Percentiles rank a stretch among this genome's conserved stretches.
These are phyloP conservation scores for Pseudoatta argentina DNA, from an alignment of 1,140 invertebrate genomes.

Conservation along the genomic window DNA sequence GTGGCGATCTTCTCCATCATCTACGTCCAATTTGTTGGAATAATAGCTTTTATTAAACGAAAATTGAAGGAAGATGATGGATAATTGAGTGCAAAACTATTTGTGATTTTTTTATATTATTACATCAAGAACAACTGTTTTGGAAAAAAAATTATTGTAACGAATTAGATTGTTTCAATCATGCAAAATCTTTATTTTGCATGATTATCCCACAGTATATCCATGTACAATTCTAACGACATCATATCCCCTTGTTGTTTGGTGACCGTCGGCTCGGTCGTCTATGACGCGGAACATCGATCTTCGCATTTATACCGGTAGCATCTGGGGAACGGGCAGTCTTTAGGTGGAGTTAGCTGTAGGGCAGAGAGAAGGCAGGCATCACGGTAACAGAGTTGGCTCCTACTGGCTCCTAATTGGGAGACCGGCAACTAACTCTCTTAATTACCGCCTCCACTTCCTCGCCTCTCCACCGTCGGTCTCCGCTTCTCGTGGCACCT, in stretches of 20 bases:
- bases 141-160: neutral
- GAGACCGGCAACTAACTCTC: conserved; percentile 86
- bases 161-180: neutral
- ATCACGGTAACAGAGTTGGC: conserved; percentile 77
- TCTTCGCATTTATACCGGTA: conserved; percentile 69
- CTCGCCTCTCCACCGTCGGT: conserved; percentile 76
- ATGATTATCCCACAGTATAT: neutral
- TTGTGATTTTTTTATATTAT: neutral
- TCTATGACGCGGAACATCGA: conserved; percentile 50
- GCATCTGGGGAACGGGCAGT: conserved; percentile 72
- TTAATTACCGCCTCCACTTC: conserved; percentile 86
- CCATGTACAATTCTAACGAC: neutral
- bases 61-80: conserved; percentile 4
- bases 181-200: neutral
- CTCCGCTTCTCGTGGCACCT: conserved; percentile 71
- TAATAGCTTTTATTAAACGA: conserved; percentile 60
- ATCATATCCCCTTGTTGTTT: neutral
- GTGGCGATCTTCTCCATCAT: conserved; percentile 43
- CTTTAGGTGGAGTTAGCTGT: conserved; percentile 80
- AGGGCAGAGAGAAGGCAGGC: conserved; percentile 80
- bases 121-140: neutral
- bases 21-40: conserved; percentile 76
- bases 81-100: neutral
- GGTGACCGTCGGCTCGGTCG: conserved; percentile 1
- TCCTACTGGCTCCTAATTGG: conserved; percentile 85